Conservation (phyloP, 2,888 invertebrate genomes). For the Cerastoderma edule region DNA sequence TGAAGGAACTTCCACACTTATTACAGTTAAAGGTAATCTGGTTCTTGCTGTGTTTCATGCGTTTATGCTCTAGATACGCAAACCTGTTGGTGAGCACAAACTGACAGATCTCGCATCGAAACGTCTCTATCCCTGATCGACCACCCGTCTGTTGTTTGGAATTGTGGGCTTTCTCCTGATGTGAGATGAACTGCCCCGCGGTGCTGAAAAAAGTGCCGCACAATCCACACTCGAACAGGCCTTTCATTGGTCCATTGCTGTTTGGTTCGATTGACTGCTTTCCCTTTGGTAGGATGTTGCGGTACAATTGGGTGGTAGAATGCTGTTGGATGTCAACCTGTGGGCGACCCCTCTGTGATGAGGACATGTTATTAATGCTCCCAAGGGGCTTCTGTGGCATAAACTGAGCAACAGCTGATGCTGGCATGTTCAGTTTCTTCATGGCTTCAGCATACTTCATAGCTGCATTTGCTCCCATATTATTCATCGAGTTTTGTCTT, state of each 20-base stretch:
- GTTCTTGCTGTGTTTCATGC: constrained; percentile 56
- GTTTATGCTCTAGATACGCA: constrained; percentile 57
- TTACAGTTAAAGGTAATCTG: constrained; percentile 46
- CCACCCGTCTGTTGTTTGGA: constrained; percentile 30
- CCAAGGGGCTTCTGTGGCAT: background rate
- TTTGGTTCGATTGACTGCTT: too few species aligned
- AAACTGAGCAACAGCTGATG: background rate
- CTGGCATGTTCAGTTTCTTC: constrained; percentile 15
- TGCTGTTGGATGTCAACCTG: too few species aligned
- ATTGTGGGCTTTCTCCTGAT: constrained; percentile 44
- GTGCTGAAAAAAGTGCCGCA: constrained; percentile 59
- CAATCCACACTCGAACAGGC: constrained; percentile 57
- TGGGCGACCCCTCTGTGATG: too few species aligned
- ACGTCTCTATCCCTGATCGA: constrained; percentile 54
- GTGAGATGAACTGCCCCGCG: constrained; percentile 50
- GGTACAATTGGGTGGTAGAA: too few species aligned
- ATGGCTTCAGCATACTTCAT: constrained; percentile 35
- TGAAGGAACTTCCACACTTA: constrained; percentile 42
- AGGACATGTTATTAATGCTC: too few species aligned
- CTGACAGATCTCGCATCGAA: constrained; percentile 54
- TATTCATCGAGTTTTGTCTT: background rate
- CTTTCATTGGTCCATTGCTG: constrained; percentile 35
- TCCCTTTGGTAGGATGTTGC: too few species aligned
- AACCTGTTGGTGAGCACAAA: constrained; percentile 59
- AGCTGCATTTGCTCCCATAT: background rate